Base-by-base conservation (phyloP, 2,888 invertebrate genomes). In the Drosophila imparisetae region DNA sequence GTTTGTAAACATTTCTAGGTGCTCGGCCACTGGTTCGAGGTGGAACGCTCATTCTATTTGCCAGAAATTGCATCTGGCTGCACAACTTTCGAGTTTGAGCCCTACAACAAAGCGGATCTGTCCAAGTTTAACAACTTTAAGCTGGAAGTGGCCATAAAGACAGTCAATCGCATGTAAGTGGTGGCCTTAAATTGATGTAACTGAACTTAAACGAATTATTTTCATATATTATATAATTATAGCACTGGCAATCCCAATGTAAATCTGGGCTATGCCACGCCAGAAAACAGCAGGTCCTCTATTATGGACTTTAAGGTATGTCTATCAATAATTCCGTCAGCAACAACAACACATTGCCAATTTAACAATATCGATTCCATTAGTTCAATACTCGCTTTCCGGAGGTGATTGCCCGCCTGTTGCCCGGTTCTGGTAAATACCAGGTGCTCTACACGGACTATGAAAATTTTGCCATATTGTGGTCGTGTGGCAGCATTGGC, bases 21-120 rank as follows among this genome's bases (percentile, higher is more conserved):
- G 59, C 91, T 96, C 94, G 95, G 96, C 91, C 93, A 94, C 75
- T 96, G 96, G 96, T 96, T 94, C 90, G 96, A 96, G 92, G 95
- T 96, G 65, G 96, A 96, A 92, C 94, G 96, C 52, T 96, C 96
- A 0, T 96, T 96, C 93, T 96, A 96, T 92, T 91, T 96, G 71
- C 95, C 96, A 88, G 96, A 96, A 93, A 93, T 96, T 50, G 94
- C 95, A 1, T 94, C 95, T 13, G 95, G 95, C 82, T 96, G 96
- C 92, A 95, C 96, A 1, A 94, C 94, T 76, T 92, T 96, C 42
- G 94, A 95, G 83, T 94, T 96, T 74, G 90, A 92, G 72, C 92
- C 92, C 1, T 93, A 91, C 21, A 89, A 80, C 66, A 84, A 86
- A 58, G 88, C 88, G 36, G 92, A 92, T 48, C 73, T 90, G 3